A percentile compares a stretch with the other conserved stretches of the same genome.
phyloP scores from a whole-genome alignment of 2,797 vertebrate species.

The Morus bassanus region DNA sequence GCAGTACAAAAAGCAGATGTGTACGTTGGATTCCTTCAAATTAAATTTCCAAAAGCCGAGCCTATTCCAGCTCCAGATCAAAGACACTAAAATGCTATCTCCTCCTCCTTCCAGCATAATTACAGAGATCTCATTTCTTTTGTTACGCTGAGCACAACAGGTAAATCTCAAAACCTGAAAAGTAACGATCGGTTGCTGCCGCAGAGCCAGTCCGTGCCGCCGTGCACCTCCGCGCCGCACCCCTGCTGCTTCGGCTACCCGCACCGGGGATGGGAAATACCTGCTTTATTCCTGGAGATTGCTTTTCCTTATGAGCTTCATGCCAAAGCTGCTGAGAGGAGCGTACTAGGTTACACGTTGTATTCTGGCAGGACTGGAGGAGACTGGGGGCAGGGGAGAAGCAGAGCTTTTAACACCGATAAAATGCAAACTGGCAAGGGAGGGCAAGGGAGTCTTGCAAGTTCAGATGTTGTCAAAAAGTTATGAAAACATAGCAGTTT shows the following conservation, averaged over 20 bases:
- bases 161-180: constrained; percentile 59
- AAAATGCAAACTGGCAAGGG: neutral
- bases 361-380: neutral
- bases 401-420: neutral
- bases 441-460: neutral
- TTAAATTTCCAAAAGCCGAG: constrained; percentile 62
- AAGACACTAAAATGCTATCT: constrained; percentile 40
- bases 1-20: constrained; percentile 60
- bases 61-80: constrained; percentile 56
- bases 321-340: neutral
- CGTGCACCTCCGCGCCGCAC: neutral
- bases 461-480: neutral
- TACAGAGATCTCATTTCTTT: constrained; percentile 51
- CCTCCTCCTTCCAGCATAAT: constrained; percentile 61
- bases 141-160: constrained; percentile 60
- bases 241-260: constrained; percentile 32
- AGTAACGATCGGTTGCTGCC: constrained; percentile 22
- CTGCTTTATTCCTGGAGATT: neutral
- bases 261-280: neutral
- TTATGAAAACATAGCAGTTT: neutral
- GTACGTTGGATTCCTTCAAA: constrained; percentile 52
- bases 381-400: neutral
- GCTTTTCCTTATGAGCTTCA: neutral
- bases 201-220: neutral
- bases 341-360: neutral